Evolutionary conservation across 2,888 invertebrate genomes (phyloP).

Genomic region (Philereme vetulata): DNA sequence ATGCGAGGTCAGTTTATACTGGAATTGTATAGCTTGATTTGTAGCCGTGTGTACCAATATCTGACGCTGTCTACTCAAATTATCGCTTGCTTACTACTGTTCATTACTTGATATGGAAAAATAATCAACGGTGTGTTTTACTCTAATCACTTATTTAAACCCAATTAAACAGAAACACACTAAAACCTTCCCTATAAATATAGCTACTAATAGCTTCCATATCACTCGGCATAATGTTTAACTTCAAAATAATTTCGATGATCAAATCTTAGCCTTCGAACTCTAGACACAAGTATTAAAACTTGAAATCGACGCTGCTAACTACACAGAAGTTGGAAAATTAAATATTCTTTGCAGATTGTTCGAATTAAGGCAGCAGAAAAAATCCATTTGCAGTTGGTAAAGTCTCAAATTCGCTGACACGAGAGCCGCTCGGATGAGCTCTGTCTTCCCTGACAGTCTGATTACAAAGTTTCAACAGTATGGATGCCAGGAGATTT

Average conservation of each 20-base stretch:
- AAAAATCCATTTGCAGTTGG: conserved; percentile 69
- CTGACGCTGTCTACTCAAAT: too few species aligned
- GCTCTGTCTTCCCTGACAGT: conserved; percentile 52
- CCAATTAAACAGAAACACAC: too few species aligned
- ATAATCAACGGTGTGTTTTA: too few species aligned
- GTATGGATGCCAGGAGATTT: conserved; percentile 76
- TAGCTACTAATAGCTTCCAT: background rate
- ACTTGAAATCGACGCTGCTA: conserved; percentile 48
- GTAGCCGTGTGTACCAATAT: too few species aligned
- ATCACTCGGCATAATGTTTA: background rate
- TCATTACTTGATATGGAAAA: too few species aligned
- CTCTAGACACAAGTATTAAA: conserved; percentile 22
- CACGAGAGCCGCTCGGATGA: conserved; percentile 46
- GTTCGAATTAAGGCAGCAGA: conserved; percentile 61
- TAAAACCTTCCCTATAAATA: too few species aligned
- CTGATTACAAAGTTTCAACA: conserved; percentile 80
- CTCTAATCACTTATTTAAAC: too few species aligned
- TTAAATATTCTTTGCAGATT: conserved; percentile 48
- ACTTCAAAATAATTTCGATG: conserved; percentile 11
- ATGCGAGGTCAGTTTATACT: too few species aligned
- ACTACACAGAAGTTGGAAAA: conserved; percentile 41
- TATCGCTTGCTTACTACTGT: too few species aligned
- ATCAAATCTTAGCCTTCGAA: conserved; percentile 21
- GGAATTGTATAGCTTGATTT: too few species aligned
- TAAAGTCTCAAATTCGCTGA: conserved; percentile 73